These are phyloP conservation scores for Balearica regulorum DNA, from an alignment of 2,797 vertebrate genomes.

Conservation along the genomic window DNA sequence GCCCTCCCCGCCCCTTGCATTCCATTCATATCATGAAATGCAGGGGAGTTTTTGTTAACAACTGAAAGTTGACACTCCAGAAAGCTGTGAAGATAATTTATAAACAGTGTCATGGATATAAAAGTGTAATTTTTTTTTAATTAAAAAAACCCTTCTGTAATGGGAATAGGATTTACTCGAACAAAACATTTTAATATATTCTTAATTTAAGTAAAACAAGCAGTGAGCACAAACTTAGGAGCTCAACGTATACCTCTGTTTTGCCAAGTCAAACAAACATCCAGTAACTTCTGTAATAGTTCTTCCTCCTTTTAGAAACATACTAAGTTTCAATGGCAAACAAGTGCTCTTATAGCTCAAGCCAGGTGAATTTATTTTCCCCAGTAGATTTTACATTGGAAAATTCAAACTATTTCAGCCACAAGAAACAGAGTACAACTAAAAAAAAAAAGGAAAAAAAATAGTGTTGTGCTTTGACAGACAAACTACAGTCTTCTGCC, in stretches of 20 bases:
- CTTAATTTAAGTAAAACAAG: background rate
- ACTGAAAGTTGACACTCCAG: background rate
- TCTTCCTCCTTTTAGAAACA: background rate
- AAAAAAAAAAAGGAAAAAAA: background rate
- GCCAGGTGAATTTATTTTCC: background rate
- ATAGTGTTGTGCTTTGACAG: background rate
- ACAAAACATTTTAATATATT: background rate
- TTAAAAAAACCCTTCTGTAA: background rate
- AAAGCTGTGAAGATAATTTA: background rate
- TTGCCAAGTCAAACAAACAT: background rate
- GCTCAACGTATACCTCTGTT: background rate
- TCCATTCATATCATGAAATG: background rate
- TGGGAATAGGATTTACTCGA: background rate
- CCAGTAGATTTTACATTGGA: background rate
- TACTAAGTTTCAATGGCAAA: background rate
- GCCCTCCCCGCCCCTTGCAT: rapidly evolving
- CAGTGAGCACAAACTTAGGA: background rate
- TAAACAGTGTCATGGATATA: background rate
- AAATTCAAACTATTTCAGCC: background rate
- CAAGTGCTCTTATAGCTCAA: background rate
- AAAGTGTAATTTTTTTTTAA: background rate
- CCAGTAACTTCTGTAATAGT: background rate
- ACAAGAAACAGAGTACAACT: background rate
- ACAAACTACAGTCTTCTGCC: background rate
- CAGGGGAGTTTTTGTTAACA: background rate